Evolutionary conservation across 2,888 invertebrate genomes (phyloP), one percentile per base, ranked within the genome.

Genomic region (Brenthis ino): DNA sequence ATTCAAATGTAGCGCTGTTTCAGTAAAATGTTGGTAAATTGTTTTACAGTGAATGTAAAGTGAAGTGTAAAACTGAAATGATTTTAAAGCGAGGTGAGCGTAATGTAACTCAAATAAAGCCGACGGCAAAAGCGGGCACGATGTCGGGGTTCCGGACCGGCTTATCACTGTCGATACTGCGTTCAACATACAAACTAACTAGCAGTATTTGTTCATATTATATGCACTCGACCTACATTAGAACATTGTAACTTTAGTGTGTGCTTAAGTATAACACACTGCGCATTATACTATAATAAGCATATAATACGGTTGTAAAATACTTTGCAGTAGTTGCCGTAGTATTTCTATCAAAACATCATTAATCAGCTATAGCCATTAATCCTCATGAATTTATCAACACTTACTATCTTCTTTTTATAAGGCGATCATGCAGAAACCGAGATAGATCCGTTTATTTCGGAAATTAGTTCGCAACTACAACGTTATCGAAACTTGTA

Each of bases 381-480:
- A 63, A 63, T 63, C 43, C 43, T 63, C 53, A 24, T 43, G 54
- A 63, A 63, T 63, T 67, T 57, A 63, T 67, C 67, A 57, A 43
- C 81, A 82, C 83, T 85, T 63, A 37, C 37, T 82, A 87, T 88
- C 86, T 84, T 81, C 83, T 87, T 90, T 89, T 90, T 89, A 87
- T 86, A 86, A 88, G 85, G 84, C 85, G 81, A 85, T 87, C 81
- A 82, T 83, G 81, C 81, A 83, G 85, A 85, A 86, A 85, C 85
- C 85, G 78, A 86, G 89, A 88, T 88, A 89, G 82, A 87, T 84
- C 80, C 83, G 84, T 82, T 87, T 88, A 89, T 91, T 90, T 87
- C 87, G 84, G 78, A 91, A 91, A 92, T 93, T 92, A 91, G 90
- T 93, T 92, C 82, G 80, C 79, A 93, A 93, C 91, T 92, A 90